These are phyloP conservation scores for Papio anubis DNA, from an alignment of 2,113 vertebrate species.

Conservation along the genomic window DNA sequence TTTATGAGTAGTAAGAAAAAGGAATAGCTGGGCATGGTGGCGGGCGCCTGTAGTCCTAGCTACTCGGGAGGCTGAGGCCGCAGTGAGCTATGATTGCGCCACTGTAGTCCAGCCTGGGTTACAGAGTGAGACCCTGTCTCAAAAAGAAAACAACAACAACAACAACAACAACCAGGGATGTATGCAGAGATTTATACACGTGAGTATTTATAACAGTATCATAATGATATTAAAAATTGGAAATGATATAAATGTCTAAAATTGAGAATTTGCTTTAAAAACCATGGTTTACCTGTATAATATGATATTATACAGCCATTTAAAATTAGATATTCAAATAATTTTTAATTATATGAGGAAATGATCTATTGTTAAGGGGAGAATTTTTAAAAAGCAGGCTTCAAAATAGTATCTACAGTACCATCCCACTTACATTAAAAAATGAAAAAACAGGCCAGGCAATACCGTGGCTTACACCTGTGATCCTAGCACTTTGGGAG, in stretches of 20 bases:
- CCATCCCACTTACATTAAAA: background rate
- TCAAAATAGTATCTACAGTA: background rate
- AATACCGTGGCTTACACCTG: too few relatives aligned
- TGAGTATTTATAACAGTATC: background rate
- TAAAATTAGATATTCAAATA: slow-evolving; percentile 14
- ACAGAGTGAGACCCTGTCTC: background rate
- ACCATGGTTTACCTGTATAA: background rate
- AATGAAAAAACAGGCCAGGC: background rate
- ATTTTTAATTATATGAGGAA: background rate
- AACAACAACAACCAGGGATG: background rate
- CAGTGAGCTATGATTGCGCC: background rate
- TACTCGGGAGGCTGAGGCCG: background rate
- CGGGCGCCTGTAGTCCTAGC: background rate
- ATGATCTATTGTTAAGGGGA: background rate
- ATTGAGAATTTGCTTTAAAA: slow-evolving; percentile 22
- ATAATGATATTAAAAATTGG: slow-evolving; percentile 15
- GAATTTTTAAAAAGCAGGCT: background rate
- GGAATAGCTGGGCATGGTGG: background rate
- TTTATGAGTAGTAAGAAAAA: background rate
- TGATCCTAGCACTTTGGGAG: too few relatives aligned
- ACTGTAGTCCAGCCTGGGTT: background rate
- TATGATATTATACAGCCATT: background rate
- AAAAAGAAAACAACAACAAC: background rate
- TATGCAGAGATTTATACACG: background rate
- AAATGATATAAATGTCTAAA: background rate